These are phyloP conservation scores for Cyanistes caeruleus DNA, from an alignment of 2,113 vertebrate genomes.

Conservation along the genomic window DNA sequence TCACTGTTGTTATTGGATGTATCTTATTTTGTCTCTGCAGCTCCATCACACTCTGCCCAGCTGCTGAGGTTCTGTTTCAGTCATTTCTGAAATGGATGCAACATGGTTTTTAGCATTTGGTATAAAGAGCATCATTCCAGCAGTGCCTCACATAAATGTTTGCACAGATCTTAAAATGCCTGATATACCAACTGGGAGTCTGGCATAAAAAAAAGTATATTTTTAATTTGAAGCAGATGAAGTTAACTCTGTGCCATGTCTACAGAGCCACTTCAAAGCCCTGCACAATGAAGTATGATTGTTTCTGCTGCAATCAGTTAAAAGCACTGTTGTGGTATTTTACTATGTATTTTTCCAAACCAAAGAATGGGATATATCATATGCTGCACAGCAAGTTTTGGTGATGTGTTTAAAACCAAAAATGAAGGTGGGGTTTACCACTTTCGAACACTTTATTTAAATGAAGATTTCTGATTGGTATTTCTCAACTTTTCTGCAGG, in stretches of 20 bases:
- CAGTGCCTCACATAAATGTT: neutral
- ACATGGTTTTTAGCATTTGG: neutral
- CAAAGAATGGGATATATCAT: neutral
- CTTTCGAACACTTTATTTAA: neutral
- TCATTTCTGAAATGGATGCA: neutral
- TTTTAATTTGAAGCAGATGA: neutral
- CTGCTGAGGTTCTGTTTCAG: conserved; percentile 34
- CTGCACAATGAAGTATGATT: neutral
- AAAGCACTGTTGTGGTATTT: neutral
- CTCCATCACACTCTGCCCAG: neutral
- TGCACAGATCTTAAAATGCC: neutral
- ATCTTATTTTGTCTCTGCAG: conserved; percentile 22
- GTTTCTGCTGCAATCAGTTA: neutral
- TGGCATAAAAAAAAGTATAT: neutral
- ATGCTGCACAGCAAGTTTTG: neutral
- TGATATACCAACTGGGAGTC: neutral
- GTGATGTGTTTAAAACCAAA: neutral
- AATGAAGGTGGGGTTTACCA: neutral
- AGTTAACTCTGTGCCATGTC: neutral
- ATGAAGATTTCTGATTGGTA: neutral
- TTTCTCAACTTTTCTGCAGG: neutral
- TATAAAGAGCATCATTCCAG: neutral
- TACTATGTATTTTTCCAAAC: neutral
- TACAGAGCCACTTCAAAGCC: neutral
- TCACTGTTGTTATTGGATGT: neutral